These are phyloP conservation scores for Nasonia vitripennis DNA, from an alignment of 1,140 invertebrate genomes.

Conservation along the genomic window DNA sequence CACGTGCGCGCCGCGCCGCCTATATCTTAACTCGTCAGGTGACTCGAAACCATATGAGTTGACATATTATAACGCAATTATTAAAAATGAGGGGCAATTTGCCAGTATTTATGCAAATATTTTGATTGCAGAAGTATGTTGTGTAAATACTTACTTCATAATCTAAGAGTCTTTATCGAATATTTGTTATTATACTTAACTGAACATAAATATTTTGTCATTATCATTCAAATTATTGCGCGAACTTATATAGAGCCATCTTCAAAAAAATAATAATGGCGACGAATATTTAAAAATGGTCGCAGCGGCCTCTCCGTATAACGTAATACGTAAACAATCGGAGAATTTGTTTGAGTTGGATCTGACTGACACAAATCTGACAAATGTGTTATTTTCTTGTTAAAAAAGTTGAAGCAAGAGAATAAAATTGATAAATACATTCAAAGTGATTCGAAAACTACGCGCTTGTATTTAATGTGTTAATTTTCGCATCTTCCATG, in stretches of 20 bases:
- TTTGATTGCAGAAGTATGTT: background rate
- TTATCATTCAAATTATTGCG: background rate
- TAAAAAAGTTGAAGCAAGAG: too few relatives aligned
- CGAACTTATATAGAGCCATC: background rate
- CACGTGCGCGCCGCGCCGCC: conserved; percentile 1
- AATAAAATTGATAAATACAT: too few relatives aligned
- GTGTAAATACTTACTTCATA: background rate
- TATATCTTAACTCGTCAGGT: background rate
- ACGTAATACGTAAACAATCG: background rate
- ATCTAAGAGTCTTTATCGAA: background rate
- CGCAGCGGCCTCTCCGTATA: background rate
- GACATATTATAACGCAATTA: background rate
- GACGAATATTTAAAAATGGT: background rate
- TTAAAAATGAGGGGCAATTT: background rate
- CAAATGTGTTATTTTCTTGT: too few relatives aligned
- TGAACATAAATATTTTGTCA: background rate
- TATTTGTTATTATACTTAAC: background rate
- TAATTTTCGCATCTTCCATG: too few relatives aligned
- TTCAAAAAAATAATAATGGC: background rate
- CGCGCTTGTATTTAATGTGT: too few relatives aligned
- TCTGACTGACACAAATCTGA: too few relatives aligned
- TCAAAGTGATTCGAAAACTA: too few relatives aligned
- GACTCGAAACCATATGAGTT: background rate
- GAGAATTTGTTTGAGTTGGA: too few relatives aligned
- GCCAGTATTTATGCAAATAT: background rate